phyloP scores from a whole-genome alignment of 1,140 invertebrate species.

The Druon quercuslanigerum region DNA sequence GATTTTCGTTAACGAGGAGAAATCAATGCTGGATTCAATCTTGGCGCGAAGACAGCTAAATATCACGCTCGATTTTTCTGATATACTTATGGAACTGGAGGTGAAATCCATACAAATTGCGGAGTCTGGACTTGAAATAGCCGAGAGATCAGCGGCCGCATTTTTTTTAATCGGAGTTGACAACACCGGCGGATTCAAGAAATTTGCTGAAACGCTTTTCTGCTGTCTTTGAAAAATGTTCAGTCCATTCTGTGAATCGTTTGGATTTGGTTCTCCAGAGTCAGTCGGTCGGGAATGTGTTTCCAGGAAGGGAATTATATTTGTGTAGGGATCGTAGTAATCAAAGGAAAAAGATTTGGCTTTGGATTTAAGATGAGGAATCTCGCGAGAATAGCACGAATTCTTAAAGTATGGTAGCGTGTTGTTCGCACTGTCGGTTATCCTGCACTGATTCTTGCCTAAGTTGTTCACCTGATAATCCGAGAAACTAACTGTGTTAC shows the following conservation, averaged over 20 bases:
- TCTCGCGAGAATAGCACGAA: constrained; percentile 43
- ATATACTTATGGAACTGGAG: constrained; percentile 39
- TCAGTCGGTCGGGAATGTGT: constrained; percentile 1
- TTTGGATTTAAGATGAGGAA: constrained; percentile 34
- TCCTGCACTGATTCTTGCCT: constrained; percentile 58
- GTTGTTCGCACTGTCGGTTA: constrained; percentile 52
- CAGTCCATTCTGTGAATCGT: neutral
- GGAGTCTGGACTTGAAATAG: constrained; percentile 56
- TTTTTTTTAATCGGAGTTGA: neutral
- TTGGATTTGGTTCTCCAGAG: neutral
- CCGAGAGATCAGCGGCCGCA: neutral
- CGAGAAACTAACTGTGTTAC: constrained; percentile 27
- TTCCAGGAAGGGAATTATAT: constrained; percentile 44
- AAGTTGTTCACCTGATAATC: constrained; percentile 60
- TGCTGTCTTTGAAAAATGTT: neutral
- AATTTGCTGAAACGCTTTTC: neutral
- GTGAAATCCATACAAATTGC: constrained; percentile 58
- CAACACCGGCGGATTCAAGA: constrained; percentile 5
- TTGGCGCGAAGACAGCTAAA: constrained; percentile 39
- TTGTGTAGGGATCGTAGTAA: constrained; percentile 60
- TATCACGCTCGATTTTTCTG: constrained; percentile 19
- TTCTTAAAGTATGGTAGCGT: constrained; percentile 50
- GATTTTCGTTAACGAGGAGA: constrained; percentile 49
- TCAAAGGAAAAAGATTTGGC: constrained; percentile 53
- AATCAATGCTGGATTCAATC: constrained; percentile 61